Base-by-base conservation (phyloP, 2,797 vertebrate genomes). In the Linurgus olivaceus region DNA sequence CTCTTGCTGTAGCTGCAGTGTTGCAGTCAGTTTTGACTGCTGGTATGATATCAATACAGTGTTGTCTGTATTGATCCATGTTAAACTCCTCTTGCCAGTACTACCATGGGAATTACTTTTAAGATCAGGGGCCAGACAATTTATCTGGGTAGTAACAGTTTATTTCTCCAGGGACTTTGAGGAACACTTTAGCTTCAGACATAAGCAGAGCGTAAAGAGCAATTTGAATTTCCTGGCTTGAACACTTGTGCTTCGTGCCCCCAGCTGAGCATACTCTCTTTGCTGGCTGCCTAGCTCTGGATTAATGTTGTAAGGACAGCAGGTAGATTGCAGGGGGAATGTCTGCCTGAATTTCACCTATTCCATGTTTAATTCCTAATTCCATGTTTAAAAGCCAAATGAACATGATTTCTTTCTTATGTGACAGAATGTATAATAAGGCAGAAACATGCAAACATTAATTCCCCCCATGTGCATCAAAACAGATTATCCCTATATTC, bases 141-240 rank as follows among this genome's bases (percentile, higher is more conserved):
- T 79, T 65, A 20, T 35, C 33, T 84, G 28, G 6, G 11, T 23
- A 57, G 61, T 57, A 38, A 29, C 25, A 38, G 51, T 61, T 38
- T 59, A 19, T 74, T 94, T 78, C 66, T 86, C 45, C 31, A 35
- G 55, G 71, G 37, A 66, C 72, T 44, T 31, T 44, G 35, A 58
- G 35, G 21, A 62, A 45, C 1, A 10, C 3, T 71, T 72, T 65
- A 58, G 7, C 25, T 65, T 38, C 20, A 62, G 62, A 50, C 38
- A 50, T 26, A 57, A 67, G 28, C 25, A 54, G 48, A 47, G 8
- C 29, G 48, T 66, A 79, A 76, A 40, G 17, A 52, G 12, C 31
- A 65, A 19, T 68, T 90, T 75, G 68, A 54, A 68, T 86, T 88
- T 95, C 38, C 38, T 90, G 79, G 10, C 28, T 87, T 21, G 50